These are phyloP conservation scores for Eristalis intricaria DNA, from an alignment of 2,888 invertebrate genomes.

Conservation along the genomic window DNA sequence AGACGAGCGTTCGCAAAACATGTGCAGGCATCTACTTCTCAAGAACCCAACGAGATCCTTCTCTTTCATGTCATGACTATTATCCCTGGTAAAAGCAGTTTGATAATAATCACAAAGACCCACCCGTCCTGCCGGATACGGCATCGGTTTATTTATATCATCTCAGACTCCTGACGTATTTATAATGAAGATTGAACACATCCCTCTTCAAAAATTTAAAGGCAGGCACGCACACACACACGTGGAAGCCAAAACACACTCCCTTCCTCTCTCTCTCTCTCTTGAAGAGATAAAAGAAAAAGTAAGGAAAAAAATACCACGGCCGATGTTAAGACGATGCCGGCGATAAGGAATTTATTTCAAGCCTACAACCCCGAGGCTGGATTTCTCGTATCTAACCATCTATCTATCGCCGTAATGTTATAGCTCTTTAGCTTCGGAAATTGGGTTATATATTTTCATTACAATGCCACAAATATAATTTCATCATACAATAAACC, in stretches of 20 bases:
- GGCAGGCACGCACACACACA: slow-evolving; percentile 5
- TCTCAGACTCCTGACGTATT: slow-evolving; percentile 19
- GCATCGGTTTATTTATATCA: slow-evolving; percentile 12
- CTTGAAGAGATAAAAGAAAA: slow-evolving; percentile 1
- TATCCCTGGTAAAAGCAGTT: not conserved
- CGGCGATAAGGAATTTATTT: slow-evolving; percentile 48
- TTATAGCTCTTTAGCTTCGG: slow-evolving; percentile 55
- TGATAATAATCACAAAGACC: not conserved
- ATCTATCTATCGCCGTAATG: slow-evolving; percentile 45
- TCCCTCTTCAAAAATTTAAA: slow-evolving; percentile 40
- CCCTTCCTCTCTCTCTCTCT: not conserved
- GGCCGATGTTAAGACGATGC: slow-evolving; percentile 31
- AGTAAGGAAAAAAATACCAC: not conserved
- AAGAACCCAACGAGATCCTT: not conserved
- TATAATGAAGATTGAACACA: slow-evolving; percentile 62
- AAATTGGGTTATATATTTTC: slow-evolving; percentile 68
- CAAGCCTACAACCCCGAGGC: slow-evolving; percentile 6
- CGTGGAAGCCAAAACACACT: not conserved
- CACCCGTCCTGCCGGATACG: not conserved
- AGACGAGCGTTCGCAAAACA: not conserved
- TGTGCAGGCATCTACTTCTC: not conserved
- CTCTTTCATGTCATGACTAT: not conserved
- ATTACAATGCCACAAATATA: slow-evolving; percentile 65
- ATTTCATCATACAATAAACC: slow-evolving; percentile 68
- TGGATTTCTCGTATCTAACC: slow-evolving; percentile 17